Evolutionary conservation across 2,797 vertebrate species (phyloP), one percentile per base, ranked within the genome.

Genomic region (Australoheros facetus): DNA sequence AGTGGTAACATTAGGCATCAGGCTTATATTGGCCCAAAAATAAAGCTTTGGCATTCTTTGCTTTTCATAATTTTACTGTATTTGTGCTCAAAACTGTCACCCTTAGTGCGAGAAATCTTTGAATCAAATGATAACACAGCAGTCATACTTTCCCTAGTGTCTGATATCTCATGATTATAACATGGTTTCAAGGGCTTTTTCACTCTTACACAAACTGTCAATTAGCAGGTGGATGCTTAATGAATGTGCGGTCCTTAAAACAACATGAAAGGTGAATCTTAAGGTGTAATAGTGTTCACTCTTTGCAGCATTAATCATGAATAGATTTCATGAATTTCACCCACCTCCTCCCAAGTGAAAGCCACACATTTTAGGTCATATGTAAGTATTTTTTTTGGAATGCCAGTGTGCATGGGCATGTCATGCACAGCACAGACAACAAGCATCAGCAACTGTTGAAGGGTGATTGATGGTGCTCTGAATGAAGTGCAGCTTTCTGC

Each of bases 401-500:
- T 14, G 53, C 34, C 23, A 9, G 54, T 19, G 34, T 69, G 17
- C 64, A 53, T 53, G 64, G 64, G 51, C 26, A 69, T 53, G 64
- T 32, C 45, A 75, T 45, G 16, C 48, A 30, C 54, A 75, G 56
- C 30, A 48, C 34, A 70, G 79, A 82, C 72, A 80, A 71, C 71
- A 62, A 54, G 28, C 81, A 59, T 85, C 75, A 81, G 58, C 69
- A 64, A n/a, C 42, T 37, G 51, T 37, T 69, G 75, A 90, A 80
- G 80, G n/a, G 57, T 84, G 83, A 93, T 75, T 89, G 90, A 92
- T 87, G 78, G 74, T 6, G 19, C 71, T 83, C 77, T 39, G 82
- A 80, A 79, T 54, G 30, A 83, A 85, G 85, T 75, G 84, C 80
- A 75, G 86, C 84, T 86, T 88, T 84, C 79, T 89, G 83, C 78